Conservation (phyloP, 2,113 vertebrate species). For the Neodontobutis hainanensis region DNA sequence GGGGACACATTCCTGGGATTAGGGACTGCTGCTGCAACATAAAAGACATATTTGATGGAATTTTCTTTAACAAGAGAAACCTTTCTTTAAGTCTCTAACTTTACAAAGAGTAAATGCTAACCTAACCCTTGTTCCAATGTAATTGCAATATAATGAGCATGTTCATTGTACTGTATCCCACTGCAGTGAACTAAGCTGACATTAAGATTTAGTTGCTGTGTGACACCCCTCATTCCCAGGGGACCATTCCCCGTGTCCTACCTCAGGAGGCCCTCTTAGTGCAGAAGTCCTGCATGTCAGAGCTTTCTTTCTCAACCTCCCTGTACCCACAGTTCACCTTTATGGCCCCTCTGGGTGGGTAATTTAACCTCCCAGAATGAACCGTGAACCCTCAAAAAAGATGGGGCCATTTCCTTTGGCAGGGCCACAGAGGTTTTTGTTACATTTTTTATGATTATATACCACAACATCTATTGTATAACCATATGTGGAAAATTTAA, state of each 20-base stretch:
- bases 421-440: constrained; percentile 18
- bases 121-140: neutral
- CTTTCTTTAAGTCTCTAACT: no score
- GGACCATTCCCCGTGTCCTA: neutral
- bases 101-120: neutral
- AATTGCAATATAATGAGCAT: constrained; percentile 17
- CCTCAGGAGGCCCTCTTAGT: constrained; percentile 37
- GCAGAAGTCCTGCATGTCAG: constrained; percentile 31
- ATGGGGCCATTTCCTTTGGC: constrained; percentile 23
- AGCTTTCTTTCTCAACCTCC: constrained; percentile 44
- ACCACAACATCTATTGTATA: neutral
- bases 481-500: neutral
- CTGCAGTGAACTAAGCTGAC: constrained; percentile 18
- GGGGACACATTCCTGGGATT: constrained; percentile 78
- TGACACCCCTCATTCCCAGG: constrained; percentile 27
- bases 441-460: constrained; percentile 2
- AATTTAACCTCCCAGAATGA: constrained; percentile 43
- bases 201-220: constrained; percentile 38
- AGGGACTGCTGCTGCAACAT: constrained; percentile 42
- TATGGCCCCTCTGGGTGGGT: constrained; percentile 36
- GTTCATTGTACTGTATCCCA: neutral
- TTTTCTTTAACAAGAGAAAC: constrained; percentile 31
- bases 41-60: constrained; percentile 43
- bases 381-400: constrained; percentile 60
- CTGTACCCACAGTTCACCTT: constrained; percentile 50